Evolutionary conservation across 2,797 vertebrate species (phyloP).

Genomic region (Pantherophis alleghaniensis): DNA sequence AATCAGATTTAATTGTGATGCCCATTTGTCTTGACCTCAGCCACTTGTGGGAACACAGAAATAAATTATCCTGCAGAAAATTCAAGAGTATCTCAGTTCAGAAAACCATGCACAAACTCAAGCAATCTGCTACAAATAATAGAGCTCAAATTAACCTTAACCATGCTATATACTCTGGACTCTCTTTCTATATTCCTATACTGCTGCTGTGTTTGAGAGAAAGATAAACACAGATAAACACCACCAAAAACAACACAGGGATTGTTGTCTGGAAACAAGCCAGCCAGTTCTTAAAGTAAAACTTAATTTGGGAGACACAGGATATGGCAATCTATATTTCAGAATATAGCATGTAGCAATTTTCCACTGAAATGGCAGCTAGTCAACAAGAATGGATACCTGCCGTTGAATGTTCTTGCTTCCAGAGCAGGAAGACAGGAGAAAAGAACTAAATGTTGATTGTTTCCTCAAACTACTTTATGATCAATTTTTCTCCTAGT

Average conservation of each 20-base stretch:
- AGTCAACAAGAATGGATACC: neutral
- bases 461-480: slow-evolving; percentile 1
- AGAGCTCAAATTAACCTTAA: neutral
- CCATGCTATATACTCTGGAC: neutral
- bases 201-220: neutral
- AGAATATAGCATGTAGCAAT: neutral
- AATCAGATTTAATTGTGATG: neutral
- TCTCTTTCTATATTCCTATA: neutral
- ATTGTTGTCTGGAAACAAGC: neutral
- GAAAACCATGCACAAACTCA: neutral
- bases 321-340: neutral
- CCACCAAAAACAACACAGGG: neutral
- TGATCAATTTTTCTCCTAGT: neutral
- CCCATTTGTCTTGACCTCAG: neutral
- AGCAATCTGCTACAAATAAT: neutral
- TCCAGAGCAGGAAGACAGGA: neutral
- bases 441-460: slow-evolving; percentile 1
- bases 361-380: neutral
- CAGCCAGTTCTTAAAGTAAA: neutral
- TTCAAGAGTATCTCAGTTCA: neutral
- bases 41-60: neutral
- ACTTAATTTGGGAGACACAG: neutral
- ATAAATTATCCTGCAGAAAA: neutral
- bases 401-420: neutral
- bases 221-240: neutral